Base-by-base conservation (phyloP, 2,888 invertebrate genomes). In the Drosophila dives region DNA sequence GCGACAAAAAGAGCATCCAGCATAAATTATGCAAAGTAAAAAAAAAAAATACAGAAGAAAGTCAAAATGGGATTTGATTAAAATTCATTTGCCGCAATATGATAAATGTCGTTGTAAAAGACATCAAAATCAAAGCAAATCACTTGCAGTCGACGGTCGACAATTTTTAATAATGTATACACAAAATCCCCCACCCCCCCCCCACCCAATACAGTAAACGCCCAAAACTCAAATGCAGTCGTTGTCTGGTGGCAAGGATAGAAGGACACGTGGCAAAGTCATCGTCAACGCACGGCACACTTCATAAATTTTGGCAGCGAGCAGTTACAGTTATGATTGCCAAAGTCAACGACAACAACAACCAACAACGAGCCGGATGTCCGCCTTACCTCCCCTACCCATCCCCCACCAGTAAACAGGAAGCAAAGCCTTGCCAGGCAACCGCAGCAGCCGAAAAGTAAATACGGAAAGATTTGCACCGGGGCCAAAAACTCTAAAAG, bases 271-370 rank as follows among this genome's bases (percentile, higher is more conserved):
- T 84, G 84, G 83, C 83, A 53, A 80, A 82, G 75, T 80, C 79
- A 72, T 83, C 86, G 80, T 86, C 83, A 81, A 83, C 76, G 81
- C 45, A 74, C 84, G 84, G 87, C 90, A 91, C 91, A 91, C 91
- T 91, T 91, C 91, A 91, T 91, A 91, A 90, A 91, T 91, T 91
- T 87, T 68, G 72, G 71, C 69, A 71, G 61, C 71, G 77, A 80
- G 84, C 90, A 91, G 91, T 90, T 89, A 90, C 91, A 89, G 91
- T 91, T 91, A 90, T 90, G 88, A 90, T 90, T 91, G 88, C 83
- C 80, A 83, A 83, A 83, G 88, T 85, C 83, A 86, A 79, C 81
- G 62, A 77, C 70, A 67, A 66, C 77, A 68, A 58, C 58, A 75
- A 69, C 70, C 64, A 81, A 64, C 75, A 77, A 73, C 77, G 77